Evolutionary conservation across 2,797 vertebrate species (phyloP).

Genomic region (Mormyrops attenuatus): DNA sequence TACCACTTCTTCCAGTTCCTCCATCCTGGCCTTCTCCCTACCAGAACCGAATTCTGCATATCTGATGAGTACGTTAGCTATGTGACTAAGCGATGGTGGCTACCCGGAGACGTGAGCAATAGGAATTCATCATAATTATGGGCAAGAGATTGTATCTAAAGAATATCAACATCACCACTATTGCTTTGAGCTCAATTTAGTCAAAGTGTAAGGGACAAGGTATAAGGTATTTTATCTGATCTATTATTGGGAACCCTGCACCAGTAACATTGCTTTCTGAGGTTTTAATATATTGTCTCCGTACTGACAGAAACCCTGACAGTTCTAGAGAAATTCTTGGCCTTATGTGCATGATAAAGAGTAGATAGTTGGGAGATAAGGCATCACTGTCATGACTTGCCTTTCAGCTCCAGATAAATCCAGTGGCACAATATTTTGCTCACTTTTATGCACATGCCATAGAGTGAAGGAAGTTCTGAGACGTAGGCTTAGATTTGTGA

Average conservation of each 20-base stretch:
- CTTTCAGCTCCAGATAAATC: conserved; percentile 49
- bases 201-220: conserved; percentile 31
- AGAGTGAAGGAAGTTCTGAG: conserved; percentile 6
- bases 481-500: neutral
- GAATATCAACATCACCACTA: conserved; percentile 11
- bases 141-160: neutral
- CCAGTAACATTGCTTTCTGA: conserved; percentile 30
- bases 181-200: conserved; percentile 31
- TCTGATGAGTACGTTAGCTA: neutral
- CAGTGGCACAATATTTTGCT: conserved; percentile 42
- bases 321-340: conserved; percentile 53
- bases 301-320: conserved; percentile 44
- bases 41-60: neutral
- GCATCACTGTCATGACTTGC: conserved; percentile 57
- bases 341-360: conserved; percentile 47
- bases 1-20: no score
- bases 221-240: conserved; percentile 33
- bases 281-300: conserved; percentile 33
- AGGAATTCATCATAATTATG: neutral
- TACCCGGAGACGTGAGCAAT: neutral
- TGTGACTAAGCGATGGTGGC: neutral
- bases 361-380: conserved; percentile 52
- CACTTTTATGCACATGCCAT: conserved; percentile 40
- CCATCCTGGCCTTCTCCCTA: no score
- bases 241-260: conserved; percentile 19